Base-by-base conservation (phyloP, 2,113 vertebrate genomes). In the Gadus chalcogrammus region DNA sequence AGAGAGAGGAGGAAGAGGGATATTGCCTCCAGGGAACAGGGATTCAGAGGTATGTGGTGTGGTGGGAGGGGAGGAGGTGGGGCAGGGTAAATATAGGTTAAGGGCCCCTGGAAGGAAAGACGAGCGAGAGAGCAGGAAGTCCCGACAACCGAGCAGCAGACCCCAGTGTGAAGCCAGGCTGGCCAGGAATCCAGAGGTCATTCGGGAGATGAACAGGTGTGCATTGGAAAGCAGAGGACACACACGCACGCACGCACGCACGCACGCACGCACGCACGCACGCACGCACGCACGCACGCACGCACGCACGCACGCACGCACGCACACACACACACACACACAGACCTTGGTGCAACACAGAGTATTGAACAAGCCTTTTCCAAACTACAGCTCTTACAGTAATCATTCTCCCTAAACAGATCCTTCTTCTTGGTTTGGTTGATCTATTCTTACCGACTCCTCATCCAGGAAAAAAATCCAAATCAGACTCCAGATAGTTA, bases 41-140 rank as follows among this genome's bases (percentile, higher is more conserved):
- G 70, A 78, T 81, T 70, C 71, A 61, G 81, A 79, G 62, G 68
- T 65, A 82, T 72, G 69, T 67, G 73, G 73, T 67, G 13, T 28
- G 67, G 65, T 55, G 42, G 60, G 66, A 78, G 77, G 74, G 77
- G 66, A 28, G 55, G 59, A 66, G 74, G 66, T 74, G 66, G 35
- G 55, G 59, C 62, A 48, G 61, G 74, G 79, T 78, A 84, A 86
- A 90, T 90, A 72, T 79, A 88, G 85, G 90, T 87, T 86, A 91
- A 75, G 73, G 70, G 77, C 70, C 78, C n/a, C 70, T 27, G 68
- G 65, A 82, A 82, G 64, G 77, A 48, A 13, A 48, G 42, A 48
- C 31, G 60, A 71, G 68, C 72, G 61, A 24, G 11, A n/a, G 64
- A 64, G 28, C 31, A 67, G 48, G 72, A 78, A 69, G 59, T 73